Base-by-base conservation (phyloP, 2,888 invertebrate genomes). In the Athripsodes cinereus region DNA sequence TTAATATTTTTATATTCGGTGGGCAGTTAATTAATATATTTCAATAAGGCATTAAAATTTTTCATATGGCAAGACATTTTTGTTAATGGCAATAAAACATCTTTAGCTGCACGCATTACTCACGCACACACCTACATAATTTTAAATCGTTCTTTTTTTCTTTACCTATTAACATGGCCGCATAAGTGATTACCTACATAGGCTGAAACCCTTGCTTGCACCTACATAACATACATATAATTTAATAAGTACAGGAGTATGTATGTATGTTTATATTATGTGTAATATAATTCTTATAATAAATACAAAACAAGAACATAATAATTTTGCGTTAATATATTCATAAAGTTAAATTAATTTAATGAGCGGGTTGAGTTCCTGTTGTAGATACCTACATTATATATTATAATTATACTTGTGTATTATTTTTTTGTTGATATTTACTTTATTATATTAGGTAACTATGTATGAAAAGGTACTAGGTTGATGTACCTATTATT, bases 291-390 rank as follows among this genome's bases (percentile, higher is more conserved):
- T n/a, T n/a, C n/a, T n/a, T n/a, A n/a, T n/a, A n/a, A n/a, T n/a
- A n/a, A n/a, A n/a, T n/a, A 26, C 26, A 26, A 26, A 26, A 26
- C 40, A 16, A 13, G 40, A 40, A 16, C 40, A 16, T 16, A 40
- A 40, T 40, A 40, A 40, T 40, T 40, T 40, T n/a, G 40, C 13
- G 40, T 40, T 40, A 40, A 40, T 40, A 40, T 40, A 40, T 40
- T 40, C 40, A 40, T 40, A 13, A 40, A 13, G 2, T 40, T 13
- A n/a, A 40, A 40, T 40, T 40, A 40, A 40, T 40, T n/a, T 40
- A 40, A 40, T 40, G 40, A 40, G 40, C 40, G 16, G 40, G 40
- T 40, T 40, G 40, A 8, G 16, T 40, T 40, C 3, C 5, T 40
- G 5, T 40, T n/a, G 31, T 11, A 31, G 31, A 11, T 8, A 31